Evolutionary conservation across 2,797 vertebrate genomes (phyloP), one percentile per base, ranked within the genome.

Genomic region (Sebastes cheni): DNA sequence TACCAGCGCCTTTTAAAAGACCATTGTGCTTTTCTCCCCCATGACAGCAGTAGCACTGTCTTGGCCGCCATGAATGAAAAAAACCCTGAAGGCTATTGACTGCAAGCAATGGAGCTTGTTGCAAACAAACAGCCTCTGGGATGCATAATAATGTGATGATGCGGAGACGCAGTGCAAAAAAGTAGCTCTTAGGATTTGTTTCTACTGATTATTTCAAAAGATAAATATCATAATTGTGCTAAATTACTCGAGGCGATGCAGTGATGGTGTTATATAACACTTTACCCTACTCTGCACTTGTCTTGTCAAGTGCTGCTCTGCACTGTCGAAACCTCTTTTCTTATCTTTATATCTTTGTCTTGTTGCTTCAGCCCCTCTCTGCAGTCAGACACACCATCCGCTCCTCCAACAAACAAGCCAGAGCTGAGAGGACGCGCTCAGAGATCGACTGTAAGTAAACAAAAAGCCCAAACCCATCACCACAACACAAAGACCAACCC

Each of bases 381-480:
- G 92, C 95, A 0, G 96, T 97, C 88, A 96, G 98, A 82, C 98
- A 98, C 85, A 99, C 98, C n/a, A 99, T 99, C 91, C 97, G 97
- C 80, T 99, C 98, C 66, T 96, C 96, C 39, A 98, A 97, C 93
- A 97, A 97, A 92, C 96, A 96, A 3, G 81, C 95, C 72, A 92
- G 97, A 90, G 96, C 97, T 3, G 98, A 99, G 88, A 96, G 96
- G 86, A 99, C 98, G 0, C 98, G 96, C 0, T 99, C 98, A 0
- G 98, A 99, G 95, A 98, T 99, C 2, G 96, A 99, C 91, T 99
- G 98, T 99, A 94, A 96, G 98, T 97, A 20, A 77, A 64, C 78
- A 79, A 54, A 81, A 80, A 76, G 46, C 55, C 13, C 55, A 42
- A 66, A 56, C 64, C 50, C 27, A 32, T 66, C 68, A 25, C 52